These are phyloP conservation scores for Ailuropoda melanoleuca DNA, from an alignment of 2,113 vertebrate species.

Conservation along the genomic window DNA sequence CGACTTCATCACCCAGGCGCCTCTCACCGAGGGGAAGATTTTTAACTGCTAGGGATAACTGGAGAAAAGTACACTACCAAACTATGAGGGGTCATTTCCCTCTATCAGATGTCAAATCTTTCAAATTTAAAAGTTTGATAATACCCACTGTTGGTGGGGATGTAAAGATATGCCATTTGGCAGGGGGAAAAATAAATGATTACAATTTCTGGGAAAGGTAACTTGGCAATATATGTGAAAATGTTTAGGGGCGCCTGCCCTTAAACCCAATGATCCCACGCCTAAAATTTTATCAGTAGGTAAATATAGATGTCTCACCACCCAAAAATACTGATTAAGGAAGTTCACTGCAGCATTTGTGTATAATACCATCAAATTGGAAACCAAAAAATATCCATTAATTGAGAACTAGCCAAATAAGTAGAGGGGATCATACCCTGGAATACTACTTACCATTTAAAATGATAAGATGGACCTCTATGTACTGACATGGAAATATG, in stretches of 20 bases:
- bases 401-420: background rate
- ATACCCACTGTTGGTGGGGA: background rate
- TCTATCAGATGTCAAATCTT: slow-evolving; percentile 28
- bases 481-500: background rate
- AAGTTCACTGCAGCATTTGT: background rate
- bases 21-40: background rate
- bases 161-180: slow-evolving; percentile 40
- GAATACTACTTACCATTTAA: background rate
- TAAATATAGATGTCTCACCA: background rate
- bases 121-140: slow-evolving; percentile 42
- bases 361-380: slow-evolving; percentile 10
- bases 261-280: background rate
- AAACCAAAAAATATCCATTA: background rate
- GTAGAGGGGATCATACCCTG: background rate
- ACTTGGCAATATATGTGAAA: background rate
- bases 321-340: background rate
- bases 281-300: background rate
- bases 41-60: slow-evolving; percentile 55
- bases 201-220: background rate
- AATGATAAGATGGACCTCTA: background rate
- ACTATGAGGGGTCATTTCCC: slow-evolving; percentile 31
- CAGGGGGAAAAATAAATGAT: background rate
- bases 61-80: slow-evolving; percentile 51
- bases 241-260: background rate
- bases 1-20: background rate